Base-by-base conservation (phyloP, 2,888 invertebrate genomes). In the Luffia ferchaultella region DNA sequence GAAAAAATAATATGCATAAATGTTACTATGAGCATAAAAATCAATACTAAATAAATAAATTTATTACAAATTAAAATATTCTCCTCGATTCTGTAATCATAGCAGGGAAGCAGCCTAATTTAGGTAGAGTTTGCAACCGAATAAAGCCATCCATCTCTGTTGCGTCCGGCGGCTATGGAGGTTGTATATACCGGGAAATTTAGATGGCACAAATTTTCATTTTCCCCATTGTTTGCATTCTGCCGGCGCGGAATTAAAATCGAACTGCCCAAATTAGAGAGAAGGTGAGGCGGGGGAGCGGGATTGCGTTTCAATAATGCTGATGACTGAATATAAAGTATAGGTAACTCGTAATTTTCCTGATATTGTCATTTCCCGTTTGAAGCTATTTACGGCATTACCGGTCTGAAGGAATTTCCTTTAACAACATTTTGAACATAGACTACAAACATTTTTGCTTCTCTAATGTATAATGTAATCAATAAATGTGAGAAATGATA, bases 161-260 rank as follows among this genome's bases (percentile, higher is more conserved):
- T 12, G 30, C 30, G 30, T 30, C 30, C 30, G 30, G 30, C 30
- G 30, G 30, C n/a, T n/a, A n/a, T n/a, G n/a, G n/a, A n/a, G n/a
- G n/a, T n/a, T n/a, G n/a, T n/a, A n/a, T n/a, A n/a, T n/a, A n/a
- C 30, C 5, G 30, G 30, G 12, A 30, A 30, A 30, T 30, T 30
- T 30, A 30, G 30, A 12, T 12, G 30, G 30, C 30, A 30, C 30
- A 61, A 59, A 61, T 62, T 69, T 66, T 57, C 54, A 50, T 61
- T 54, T 50, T 50, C 56, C 5, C 30, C 60, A 60, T 63, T 70
- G 65, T 73, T 70, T 71, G 64, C 63, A 54, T 58, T 62, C 53
- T 56, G 57, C 53, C 60, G 59, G 59, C 51, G 59, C 60, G 60
- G 67, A 70, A 72, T 71, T 68, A 69, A 69, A 68, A 70, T 64